Base-by-base conservation (phyloP, 2,113 vertebrate species). In the Uria aalge region DNA sequence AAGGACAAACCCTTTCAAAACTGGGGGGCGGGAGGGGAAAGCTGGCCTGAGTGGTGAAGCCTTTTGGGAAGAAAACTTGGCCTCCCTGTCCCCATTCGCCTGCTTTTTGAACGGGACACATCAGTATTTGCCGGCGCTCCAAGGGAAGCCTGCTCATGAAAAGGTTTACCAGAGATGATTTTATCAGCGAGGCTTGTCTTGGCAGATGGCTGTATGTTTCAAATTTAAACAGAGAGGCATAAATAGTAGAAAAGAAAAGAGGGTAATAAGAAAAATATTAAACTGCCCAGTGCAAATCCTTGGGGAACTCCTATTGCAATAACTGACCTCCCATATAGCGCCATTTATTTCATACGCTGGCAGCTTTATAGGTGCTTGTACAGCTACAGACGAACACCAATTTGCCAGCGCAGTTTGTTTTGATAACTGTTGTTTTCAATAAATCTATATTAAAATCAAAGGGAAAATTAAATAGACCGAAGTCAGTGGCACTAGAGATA, bases 371-470 rank as follows among this genome's bases (percentile, higher is more conserved):
- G 98, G 98, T 97, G 97, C 98, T 98, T 98, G 98, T 98, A 98
- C 97, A 98, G 97, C 98, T 98, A 98, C 98, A 98, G 98, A 98
- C 97, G 97, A 98, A 98, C 98, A 98, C 98, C 98, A 98, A 98
- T 98, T 98, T 98, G 98, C 98, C 97, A 91, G 97, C 79, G 97
- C 98, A 98, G 98, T 98, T 98, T 98, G 98, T 98, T 98, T 98
- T 98, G 98, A 98, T 98, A 98, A 98, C 98, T 97, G 97, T 98
- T 98, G 98, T 97, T 98, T 98, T 98, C 98, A 98, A 98, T 98
- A 98, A 98, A 98, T 98, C 98, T 98, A 98, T 98, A 98, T 98
- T 98, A 98, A 98, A 98, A 98, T 98, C 98, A 98, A 98, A 98
- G 97, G 88, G 97, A 98, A 98, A 98, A 98, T 98, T 98, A 98